These are phyloP conservation scores for Muscicapa adusta DNA, from an alignment of 2,113 vertebrate genomes.

Conservation along the genomic window DNA sequence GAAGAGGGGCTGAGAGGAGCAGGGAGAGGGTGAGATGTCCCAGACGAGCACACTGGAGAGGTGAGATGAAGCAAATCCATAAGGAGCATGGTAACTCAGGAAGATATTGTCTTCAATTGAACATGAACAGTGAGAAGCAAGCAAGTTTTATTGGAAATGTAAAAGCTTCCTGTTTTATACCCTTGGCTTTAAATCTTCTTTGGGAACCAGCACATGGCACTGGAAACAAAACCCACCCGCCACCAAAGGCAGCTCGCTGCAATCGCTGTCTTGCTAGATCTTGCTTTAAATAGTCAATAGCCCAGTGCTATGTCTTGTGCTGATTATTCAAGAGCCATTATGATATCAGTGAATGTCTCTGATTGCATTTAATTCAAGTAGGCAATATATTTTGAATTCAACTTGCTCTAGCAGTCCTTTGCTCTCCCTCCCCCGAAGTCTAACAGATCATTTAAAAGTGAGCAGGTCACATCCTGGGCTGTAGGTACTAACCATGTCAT, in stretches of 20 bases:
- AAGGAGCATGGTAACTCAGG: not conserved
- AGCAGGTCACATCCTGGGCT: slow-evolving; percentile 51
- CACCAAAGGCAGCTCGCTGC: not conserved
- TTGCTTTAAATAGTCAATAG: slow-evolving; percentile 41
- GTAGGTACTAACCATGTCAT: slow-evolving; percentile 69
- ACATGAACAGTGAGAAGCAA: not conserved
- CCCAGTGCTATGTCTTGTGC: slow-evolving; percentile 63
- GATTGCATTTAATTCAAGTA: slow-evolving; percentile 69
- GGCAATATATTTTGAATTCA: slow-evolving; percentile 59
- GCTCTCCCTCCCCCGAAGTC: slow-evolving; percentile 36
- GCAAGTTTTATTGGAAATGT: slow-evolving; percentile 37
- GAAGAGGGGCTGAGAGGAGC: not conserved
- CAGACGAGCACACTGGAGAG: accelerated
- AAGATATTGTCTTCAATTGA: not conserved
- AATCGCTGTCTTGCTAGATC: slow-evolving; percentile 41
- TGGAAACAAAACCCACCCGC: slow-evolving; percentile 12
- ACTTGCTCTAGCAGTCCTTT: not conserved
- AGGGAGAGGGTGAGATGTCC: not conserved
- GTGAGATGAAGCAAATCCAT: not conserved
- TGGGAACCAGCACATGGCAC: slow-evolving; percentile 28
- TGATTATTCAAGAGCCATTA: slow-evolving; percentile 62
- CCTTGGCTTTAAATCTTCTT: slow-evolving; percentile 36
- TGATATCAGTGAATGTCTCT: slow-evolving; percentile 58
- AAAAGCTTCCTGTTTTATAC: slow-evolving; percentile 8
- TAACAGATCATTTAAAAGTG: slow-evolving; percentile 49